Base-by-base conservation (phyloP, 2,888 invertebrate genomes). In the Ennomos quercinarius region DNA sequence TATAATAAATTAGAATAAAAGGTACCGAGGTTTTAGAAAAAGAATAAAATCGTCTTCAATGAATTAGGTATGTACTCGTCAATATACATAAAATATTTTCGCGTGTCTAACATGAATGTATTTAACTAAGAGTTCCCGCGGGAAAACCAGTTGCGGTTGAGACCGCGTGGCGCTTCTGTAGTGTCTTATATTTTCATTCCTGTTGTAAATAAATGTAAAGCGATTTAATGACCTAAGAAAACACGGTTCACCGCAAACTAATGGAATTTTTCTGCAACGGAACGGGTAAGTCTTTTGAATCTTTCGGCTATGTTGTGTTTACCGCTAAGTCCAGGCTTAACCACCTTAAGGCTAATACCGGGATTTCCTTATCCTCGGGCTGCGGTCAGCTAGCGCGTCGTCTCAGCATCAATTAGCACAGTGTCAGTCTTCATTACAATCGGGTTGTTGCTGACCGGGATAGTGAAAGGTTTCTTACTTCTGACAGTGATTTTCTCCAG, bases 361-460 rank as follows among this genome's bases (percentile, higher is more conserved):
- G 84, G 85, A 83, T 86, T 80, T 76, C 74, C 81, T 87, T 87
- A 87, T 87, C 84, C 77, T 72, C 71, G 68, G 71, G 68, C 68
- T 60, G 80, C 76, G 84, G 85, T 83, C 84, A 83, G 81, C 74
- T 64, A 73, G 66, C 63, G 66, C 63, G 61, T 65, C 69, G 80
- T 71, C 80, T 83, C 80, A 78, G 80, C 80, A 81, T 76, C 86
- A 84, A 87, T 87, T 87, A 87, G 79, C 82, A 80, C 77, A 66
- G 67, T 62, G 74, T 80, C 77, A 68, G 71, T 59, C 64, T 65
- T 67, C 59, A 63, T 64, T 63, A 63, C 62, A 43, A 57, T 39
- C 49, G 46, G n/a, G 13, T 57, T 48, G 11, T 35, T 57, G 55
- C 54, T 57, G 39, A 49, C 38, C n/a, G 12, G 45, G 40, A 44